Percentiles rank a stretch among this genome's conserved stretches.
phyloP scores from a whole-genome alignment of 2,888 invertebrate genomes.

The Dendrolimus pini region DNA sequence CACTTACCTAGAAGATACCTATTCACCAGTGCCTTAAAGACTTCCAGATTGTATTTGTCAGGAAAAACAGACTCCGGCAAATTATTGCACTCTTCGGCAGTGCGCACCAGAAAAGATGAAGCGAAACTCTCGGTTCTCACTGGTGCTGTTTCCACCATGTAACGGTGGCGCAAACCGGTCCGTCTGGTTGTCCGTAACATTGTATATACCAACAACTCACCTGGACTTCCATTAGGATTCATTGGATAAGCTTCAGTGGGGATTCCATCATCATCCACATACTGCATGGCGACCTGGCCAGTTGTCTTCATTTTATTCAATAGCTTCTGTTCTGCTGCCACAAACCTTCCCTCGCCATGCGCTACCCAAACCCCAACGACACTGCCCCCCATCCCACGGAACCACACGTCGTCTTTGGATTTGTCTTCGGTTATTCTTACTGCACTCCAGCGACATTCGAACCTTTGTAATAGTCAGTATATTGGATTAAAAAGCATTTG shows the following conservation, averaged over 20 bases:
- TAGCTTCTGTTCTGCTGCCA: slow-evolving; percentile 68
- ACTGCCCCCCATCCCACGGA: slow-evolving; percentile 91
- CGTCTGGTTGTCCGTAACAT: no score
- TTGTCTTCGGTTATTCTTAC: slow-evolving; percentile 80
- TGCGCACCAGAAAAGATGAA: no score
- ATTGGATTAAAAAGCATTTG: no score
- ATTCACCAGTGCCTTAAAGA: no score
- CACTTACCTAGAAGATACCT: no score
- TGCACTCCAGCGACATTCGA: slow-evolving; percentile 86
- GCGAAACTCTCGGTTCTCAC: no score
- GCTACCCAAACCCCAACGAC: slow-evolving; percentile 97
- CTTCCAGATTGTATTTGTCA: no score
- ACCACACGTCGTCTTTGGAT: slow-evolving; percentile 85
- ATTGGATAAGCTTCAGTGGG: slow-evolving; percentile 91
- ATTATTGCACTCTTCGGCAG: no score
- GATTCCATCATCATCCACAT: slow-evolving; percentile 86
- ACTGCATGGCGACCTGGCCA: slow-evolving; percentile 86
- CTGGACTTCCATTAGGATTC: slow-evolving; percentile 95
- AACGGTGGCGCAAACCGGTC: no score
- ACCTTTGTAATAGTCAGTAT: slow-evolving; percentile 30
- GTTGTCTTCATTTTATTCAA: slow-evolving; percentile 67
- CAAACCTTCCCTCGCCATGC: slow-evolving; percentile 94
- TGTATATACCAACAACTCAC: slow-evolving; percentile 44
- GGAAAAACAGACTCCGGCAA: no score
- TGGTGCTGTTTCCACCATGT: no score